phyloP scores from a whole-genome alignment of 2,113 vertebrate species.

The Pedetes capensis region DNA sequence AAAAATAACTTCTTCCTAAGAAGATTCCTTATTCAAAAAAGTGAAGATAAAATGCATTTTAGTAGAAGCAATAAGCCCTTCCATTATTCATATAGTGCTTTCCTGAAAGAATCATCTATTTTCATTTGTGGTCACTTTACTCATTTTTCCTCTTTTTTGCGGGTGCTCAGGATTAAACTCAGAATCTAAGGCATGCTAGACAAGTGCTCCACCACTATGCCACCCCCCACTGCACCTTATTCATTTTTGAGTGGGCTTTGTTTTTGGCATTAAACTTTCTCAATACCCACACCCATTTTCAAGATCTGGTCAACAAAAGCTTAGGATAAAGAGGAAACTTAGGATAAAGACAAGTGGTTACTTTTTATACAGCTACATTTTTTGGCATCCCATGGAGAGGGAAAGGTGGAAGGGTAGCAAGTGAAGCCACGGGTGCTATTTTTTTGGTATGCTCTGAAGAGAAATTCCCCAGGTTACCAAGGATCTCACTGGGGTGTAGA shows the following conservation, averaged over 20 bases:
- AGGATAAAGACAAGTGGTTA: slow-evolving; percentile 4
- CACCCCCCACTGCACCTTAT: neutral
- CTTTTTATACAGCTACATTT: neutral
- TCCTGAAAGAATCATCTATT: slow-evolving; percentile 35
- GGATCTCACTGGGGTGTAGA: neutral
- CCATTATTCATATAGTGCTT: neutral
- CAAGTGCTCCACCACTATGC: neutral
- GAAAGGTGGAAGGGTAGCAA: neutral
- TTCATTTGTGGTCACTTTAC: neutral
- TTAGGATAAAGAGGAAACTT: neutral
- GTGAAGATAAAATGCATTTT: neutral
- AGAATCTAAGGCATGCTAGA: neutral
- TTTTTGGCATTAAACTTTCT: neutral
- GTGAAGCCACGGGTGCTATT: neutral
- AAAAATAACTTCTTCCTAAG: slow-evolving; percentile 4
- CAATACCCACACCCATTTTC: neutral
- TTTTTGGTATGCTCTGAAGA: slow-evolving; percentile 38
- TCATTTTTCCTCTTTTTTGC: neutral
- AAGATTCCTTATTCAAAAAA: slow-evolving; percentile 4
- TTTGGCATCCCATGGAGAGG: neutral
- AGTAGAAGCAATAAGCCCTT: neutral
- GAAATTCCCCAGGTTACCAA: slow-evolving; percentile 35
- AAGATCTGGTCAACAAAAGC: slow-evolving; percentile 8
- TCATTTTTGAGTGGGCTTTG: neutral
- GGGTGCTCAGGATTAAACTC: neutral